Percentiles rank a stretch among this genome's conserved stretches.
Evolutionary conservation across 2,888 invertebrate genomes (phyloP).

Genomic region (Xylota segnis): DNA sequence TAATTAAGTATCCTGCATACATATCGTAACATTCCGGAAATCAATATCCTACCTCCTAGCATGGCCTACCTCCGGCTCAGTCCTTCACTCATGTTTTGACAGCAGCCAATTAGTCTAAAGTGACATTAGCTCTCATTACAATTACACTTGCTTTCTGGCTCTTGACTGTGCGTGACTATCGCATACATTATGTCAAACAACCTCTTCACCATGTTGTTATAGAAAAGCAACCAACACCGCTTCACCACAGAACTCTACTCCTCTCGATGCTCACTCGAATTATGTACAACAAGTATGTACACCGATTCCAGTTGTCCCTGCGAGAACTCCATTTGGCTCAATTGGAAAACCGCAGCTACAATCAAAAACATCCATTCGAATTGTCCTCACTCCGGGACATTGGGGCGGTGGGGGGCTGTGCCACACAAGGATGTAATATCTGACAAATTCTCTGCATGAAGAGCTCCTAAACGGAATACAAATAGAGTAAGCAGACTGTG

Average conservation of each 20-base stretch:
- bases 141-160: background rate
- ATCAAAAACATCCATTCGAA: constrained; percentile 4
- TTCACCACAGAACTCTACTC: background rate
- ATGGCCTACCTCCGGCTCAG: background rate
- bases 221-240: background rate
- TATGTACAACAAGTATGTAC: constrained; percentile 3
- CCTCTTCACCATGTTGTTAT: background rate
- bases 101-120: background rate
- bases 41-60: background rate
- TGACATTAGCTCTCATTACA: background rate
- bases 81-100: background rate
- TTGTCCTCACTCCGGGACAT: background rate
- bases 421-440: background rate
- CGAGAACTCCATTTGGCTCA: background rate
- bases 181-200: constrained; percentile 7
- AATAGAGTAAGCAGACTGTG: background rate
- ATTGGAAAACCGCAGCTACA: constrained; percentile 3
- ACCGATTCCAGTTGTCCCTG: background rate
- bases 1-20: no score
- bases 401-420: no score
- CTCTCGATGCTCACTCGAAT: background rate
- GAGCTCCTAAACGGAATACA: background rate
- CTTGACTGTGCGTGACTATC: constrained; percentile 3
- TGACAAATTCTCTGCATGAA: background rate
- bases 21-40: background rate